Percentiles rank a stretch among this genome's conserved stretches.
Conservation (phyloP, 2,113 vertebrate species). For the Tympanuchus pallidicinctus region DNA sequence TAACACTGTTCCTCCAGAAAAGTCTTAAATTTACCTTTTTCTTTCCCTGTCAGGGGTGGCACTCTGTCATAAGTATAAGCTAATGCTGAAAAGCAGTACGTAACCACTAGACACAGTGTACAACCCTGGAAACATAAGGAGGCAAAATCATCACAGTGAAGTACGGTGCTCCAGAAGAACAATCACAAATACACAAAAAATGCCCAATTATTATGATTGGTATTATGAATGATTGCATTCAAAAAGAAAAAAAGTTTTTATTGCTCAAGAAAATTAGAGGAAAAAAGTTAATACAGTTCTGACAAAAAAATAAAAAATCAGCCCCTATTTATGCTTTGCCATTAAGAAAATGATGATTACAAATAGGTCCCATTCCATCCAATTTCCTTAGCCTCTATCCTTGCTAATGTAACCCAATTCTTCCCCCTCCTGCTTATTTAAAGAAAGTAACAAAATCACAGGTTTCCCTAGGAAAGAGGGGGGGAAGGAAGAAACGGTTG, state of each 20-base stretch:
- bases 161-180: neutral
- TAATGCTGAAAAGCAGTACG: neutral
- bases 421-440: neutral
- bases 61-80: neutral
- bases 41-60: neutral
- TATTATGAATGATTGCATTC: neutral
- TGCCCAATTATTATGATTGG: neutral
- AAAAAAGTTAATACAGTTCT: neutral
- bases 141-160: neutral
- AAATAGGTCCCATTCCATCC: neutral
- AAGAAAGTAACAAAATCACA: slow-evolving; percentile 23
- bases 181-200: neutral
- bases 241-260: neutral
- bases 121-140: neutral
- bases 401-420: neutral
- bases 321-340: neutral
- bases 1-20: neutral
- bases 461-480: neutral
- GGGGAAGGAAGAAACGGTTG: neutral
- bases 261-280: neutral
- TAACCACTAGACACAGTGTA: neutral
- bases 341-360: neutral
- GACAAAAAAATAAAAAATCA: neutral
- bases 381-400: neutral
- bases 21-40: neutral